Base-by-base conservation (phyloP, 2,888 invertebrate species). In the Phalera bucephala region DNA sequence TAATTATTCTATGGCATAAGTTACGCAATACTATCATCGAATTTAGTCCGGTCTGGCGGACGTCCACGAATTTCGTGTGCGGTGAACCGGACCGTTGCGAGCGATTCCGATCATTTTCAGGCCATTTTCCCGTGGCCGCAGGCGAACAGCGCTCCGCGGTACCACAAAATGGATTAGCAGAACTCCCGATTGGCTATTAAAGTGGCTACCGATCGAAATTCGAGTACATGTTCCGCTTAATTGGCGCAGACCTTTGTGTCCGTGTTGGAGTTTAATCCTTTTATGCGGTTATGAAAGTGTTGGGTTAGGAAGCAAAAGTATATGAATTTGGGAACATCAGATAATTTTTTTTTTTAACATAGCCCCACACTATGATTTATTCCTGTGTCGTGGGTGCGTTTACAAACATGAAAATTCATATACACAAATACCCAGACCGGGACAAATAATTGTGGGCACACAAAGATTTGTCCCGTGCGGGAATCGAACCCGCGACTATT, bases 161-260 rank as follows among this genome's bases (percentile, higher is more conserved):
- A 61, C 71, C 71, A 62, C 76, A 71, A 76, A 76, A 69, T 53
- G 56, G 63, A 75, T 78, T 70, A 73, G 41, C 59, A 44, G 36
- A 45, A 45, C 52, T 51, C 45, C 41, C 48, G 55, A 72, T 67
- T 59, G 62, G 37, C 43, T 45, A 52, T 52, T 51, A 48, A 45
- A 34, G 32, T 36, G 36, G 47, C 41, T 36, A 43, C 52, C 49
- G 47, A 54, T 51, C 42, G 43, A 50, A 64, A 60, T 59, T 58
- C 53, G 45, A 55, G 56, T 56, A 53, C 54, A 52, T 36, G 45
- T 44, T 50, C 57, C 47, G 42, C 29, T 50, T 52, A 50, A 52
- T 58, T 39, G 43, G 31, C 32, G 36, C 21, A 26, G 42, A 46
- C 28, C 39, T 38, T 33, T 33, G 40, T 42, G 38, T 41, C 14